Evolutionary conservation across 2,113 vertebrate genomes (phyloP).

Genomic region (Brachyhypopomus gauderio): DNA sequence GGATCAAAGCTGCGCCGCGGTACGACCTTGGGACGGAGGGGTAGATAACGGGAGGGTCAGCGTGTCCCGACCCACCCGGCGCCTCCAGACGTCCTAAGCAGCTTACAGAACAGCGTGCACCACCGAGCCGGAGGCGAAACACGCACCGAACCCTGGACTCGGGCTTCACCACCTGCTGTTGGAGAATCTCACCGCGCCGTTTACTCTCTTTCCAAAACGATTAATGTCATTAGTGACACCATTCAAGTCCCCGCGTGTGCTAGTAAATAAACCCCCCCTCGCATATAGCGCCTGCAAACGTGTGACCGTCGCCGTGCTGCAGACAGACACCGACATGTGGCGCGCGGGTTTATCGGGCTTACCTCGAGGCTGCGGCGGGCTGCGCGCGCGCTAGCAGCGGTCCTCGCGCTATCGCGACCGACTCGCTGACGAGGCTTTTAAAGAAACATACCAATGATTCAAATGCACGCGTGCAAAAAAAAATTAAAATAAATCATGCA

Average conservation of each 20-base stretch:
- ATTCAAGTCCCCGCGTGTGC: no score
- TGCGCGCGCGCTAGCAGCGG: conserved; percentile 35
- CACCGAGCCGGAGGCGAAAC: neutral
- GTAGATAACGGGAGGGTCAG: conserved; percentile 52
- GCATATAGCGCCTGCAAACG: no score
- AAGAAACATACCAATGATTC: no score
- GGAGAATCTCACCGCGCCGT: neutral
- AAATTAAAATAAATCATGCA: no score
- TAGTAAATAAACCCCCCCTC: no score
- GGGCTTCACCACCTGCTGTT: neutral
- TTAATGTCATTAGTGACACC: no score
- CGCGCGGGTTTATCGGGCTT: neutral
- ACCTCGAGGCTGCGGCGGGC: conserved; percentile 19
- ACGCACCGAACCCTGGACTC: conserved; percentile 7
- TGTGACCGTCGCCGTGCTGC: no score
- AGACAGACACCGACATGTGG: neutral
- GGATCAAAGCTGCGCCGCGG: conserved; percentile 43
- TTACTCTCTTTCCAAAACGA: no score
- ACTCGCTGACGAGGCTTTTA: no score
- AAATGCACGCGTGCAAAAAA: no score
- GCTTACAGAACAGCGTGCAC: conserved; percentile 32
- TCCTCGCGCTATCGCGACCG: no score
- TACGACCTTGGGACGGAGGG: conserved; percentile 63
- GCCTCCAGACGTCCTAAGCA: conserved; percentile 37
- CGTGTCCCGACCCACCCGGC: conserved; percentile 18